A percentile compares a stretch with the other conserved stretches of the same genome.
phyloP scores from a whole-genome alignment of 2,888 invertebrate species.

The Melinopterus prodromus region DNA sequence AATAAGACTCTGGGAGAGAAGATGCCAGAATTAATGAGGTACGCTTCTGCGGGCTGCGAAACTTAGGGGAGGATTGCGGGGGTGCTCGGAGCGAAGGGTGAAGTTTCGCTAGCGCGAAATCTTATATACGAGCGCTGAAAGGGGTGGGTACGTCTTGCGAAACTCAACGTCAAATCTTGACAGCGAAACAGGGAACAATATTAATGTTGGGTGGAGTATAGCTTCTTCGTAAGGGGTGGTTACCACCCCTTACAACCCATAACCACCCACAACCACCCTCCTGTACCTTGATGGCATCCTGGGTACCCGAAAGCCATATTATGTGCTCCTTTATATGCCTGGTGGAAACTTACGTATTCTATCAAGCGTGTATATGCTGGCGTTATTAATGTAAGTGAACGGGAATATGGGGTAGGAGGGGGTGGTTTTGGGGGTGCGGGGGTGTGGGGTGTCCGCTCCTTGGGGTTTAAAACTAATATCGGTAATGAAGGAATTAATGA shows the following conservation, averaged over 20 bases:
- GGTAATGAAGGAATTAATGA: neutral
- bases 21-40: neutral
- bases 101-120: neutral
- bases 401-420: neutral
- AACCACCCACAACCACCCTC: neutral
- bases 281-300: neutral
- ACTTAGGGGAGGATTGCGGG: neutral
- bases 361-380: neutral
- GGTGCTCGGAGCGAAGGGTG: neutral
- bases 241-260: neutral
- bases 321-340: neutral
- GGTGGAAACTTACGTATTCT: constrained; percentile 4
- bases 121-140: neutral
- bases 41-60: neutral
- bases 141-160: constrained; percentile 4
- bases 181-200: neutral
- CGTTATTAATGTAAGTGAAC: neutral
- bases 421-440: neutral
- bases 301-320: neutral
- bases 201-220: neutral
- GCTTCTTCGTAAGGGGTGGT: neutral
- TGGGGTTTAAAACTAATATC: neutral
- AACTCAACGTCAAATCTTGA: neutral
- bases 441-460: neutral
- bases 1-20: neutral